Base-by-base conservation (phyloP, 2,113 vertebrate genomes). In the Nothocercus julius region DNA sequence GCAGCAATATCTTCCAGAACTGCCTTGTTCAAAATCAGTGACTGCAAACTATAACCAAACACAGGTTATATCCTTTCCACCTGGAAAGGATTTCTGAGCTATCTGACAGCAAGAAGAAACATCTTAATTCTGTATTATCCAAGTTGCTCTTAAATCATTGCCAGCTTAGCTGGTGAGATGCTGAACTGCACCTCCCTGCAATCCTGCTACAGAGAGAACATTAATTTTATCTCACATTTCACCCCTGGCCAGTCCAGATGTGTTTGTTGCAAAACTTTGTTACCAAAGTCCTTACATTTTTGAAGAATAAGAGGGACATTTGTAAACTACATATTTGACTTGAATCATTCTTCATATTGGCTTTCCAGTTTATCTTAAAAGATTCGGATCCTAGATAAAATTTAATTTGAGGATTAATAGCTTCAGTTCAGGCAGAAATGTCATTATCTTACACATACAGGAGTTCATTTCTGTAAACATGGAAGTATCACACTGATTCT, bases 361-460 rank as follows among this genome's bases (percentile, higher is more conserved):
- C 61, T 95, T 92, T 69, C 45, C 89, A 88, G 54, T 93, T 83
- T 28, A 70, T 85, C 38, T 72, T 80, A 95, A 95, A 95, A 91
- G 84, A 84, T 89, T 86, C 92, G 85, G 81, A 56, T 61, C 76
- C 49, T 66, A 82, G n/a, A 62, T 56, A 85, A 89, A 87, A 62
- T 90, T 92, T 82, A 94, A 92, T 94, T 94, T 53, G 20, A 92
- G 59, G 58, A 95, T 95, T 79, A 92, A 92, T 74, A 86, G 11
- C 58, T 62, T 88, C 59, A 73, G 49, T 83, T 90, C 68, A 58
- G 54, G 75, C 70, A 88, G 82, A 96, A 94, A 95, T 96, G 69
- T 87, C 89, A 93, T 59, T 27, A 5, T 58, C 76, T 92, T 80
- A 38, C 28, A 87, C 79, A 93, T 70, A n/a, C 21, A 30, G 28